Base-by-base conservation (phyloP, 2,113 vertebrate genomes). In the Mus pahari region DNA sequence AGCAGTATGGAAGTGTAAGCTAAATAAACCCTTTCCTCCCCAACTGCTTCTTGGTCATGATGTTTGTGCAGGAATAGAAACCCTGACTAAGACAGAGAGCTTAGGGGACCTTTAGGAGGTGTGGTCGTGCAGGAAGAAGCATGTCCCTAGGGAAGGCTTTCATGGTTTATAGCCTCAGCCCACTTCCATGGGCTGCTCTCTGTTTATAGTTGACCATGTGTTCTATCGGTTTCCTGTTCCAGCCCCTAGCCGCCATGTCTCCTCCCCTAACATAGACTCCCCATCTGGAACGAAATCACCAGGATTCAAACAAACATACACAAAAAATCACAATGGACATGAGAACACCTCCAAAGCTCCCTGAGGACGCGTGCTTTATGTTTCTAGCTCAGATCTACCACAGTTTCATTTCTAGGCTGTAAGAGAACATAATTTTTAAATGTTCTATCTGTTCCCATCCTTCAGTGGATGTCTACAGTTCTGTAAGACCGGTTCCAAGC, bases 371-470 rank as follows among this genome's bases (percentile, higher is more conserved):
- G 17, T 31, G 17, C 1, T 53, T 70, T 24, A 42, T 42, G 16
- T 4, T 11, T 96, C 5, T 91, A 68, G 91, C 39, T 82, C 50
- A 4, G 8, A 48, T 64, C 48, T 92, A 33, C 68, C 75, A 74
- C 89, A 75, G 78, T 86, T 74, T 42, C 64, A 86, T 86, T 14
- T 94, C 22, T 48, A 82, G 11, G 4, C 10, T 93, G 2, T 19
- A 96, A 62, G n/a, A 77, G 16, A 60, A 79, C 48, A 7, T 42
- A 39, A 39, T 89, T 90, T 73, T 96, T 68, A 55, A 77, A 84
- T 20, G 33, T 8, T 74, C 14, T 48, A 14, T 58, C 10, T 2
- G 11, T 42, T 39, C 53, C 42, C 95, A 33, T n/a, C 39, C 45
- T 73, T 50, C 42, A 81, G 50, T 45, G 36, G 42, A 75, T 33